A percentile compares a stretch with the other conserved stretches of the same genome.
Conservation (phyloP, 2,113 vertebrate species). For the Bambusicola thoracicus region DNA sequence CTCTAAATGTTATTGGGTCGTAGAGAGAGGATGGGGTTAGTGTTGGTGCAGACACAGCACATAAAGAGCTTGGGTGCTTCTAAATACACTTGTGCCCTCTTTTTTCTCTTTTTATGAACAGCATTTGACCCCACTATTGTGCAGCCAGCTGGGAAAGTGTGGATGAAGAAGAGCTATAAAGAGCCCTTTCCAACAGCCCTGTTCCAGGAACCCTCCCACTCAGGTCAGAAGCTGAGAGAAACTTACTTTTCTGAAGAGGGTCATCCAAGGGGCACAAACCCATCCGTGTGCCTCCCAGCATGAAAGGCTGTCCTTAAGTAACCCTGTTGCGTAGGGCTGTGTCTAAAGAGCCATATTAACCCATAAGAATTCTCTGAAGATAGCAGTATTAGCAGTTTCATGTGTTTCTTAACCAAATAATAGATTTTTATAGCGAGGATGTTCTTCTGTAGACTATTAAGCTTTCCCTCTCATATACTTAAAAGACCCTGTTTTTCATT, state of each 20-base stretch:
- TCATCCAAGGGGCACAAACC: background rate
- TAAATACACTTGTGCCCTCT: background rate
- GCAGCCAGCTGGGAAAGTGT: background rate
- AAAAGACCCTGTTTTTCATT: background rate
- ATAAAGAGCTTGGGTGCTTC: background rate
- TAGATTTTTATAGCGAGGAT: background rate
- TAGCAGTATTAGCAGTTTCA: background rate
- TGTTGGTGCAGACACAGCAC: fast-evolving
- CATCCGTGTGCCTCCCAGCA: fast-evolving
- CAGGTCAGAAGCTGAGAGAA: background rate
- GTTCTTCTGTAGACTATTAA: background rate
- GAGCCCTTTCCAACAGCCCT: background rate
- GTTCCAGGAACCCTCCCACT: background rate
- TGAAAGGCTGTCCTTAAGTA: background rate
- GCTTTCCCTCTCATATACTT: fast-evolving
- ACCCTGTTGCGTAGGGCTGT: background rate
- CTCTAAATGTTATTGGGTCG: background rate
- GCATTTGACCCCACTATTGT: background rate
- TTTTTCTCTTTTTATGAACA: background rate
- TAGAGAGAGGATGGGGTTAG: background rate
- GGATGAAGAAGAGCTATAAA: background rate
- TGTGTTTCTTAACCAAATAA: background rate
- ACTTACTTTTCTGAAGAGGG: background rate
- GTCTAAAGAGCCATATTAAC: background rate
- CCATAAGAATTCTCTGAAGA: background rate